Evolutionary conservation across 2,888 invertebrate species (phyloP), one percentile per base, ranked within the genome.

Genomic region (Phengaris arion): DNA sequence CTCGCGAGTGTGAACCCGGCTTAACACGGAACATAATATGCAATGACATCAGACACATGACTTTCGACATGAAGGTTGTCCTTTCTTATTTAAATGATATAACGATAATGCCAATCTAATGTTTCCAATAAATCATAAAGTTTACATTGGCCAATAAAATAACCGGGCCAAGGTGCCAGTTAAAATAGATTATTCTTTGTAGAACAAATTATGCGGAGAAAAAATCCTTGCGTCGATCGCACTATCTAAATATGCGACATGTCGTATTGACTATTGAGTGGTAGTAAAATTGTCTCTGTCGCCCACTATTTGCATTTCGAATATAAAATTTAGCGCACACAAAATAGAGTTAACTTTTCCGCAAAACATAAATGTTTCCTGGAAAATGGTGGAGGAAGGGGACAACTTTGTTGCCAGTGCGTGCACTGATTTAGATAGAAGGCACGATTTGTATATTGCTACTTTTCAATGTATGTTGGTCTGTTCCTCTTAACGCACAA

Each of bases 51-150:
- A 69, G 69, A 15, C 10, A 70, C 70, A 70, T 70, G 70, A 70
- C 70, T 64, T 64, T 54, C 72, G 72, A 54, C 12, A 35, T 9
- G 70, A 45, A 70, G 70, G 70, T 48, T 51, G 35, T 54, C 35
- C 72, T 72, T 70, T 70, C 70, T 70, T 72, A 72, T 72, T 72
- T 52, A 54, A 72, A 72, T 72, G n/a, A 48, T 48, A 51, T 22
- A 52, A 52, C 51, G n/a, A 70, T 51, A 22, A 51, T 45, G 48
- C 46, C 48, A 70, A 70, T 70, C 15, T 15, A 70, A 48, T 70
- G 51, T 15, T 52, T 72, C 51, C 72, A 72, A 72, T 72, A 72
- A 72, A 72, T 72, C 72, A 72, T 72, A 70, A 15, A 12, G 22
- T 72, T 68, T 46, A 68, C 12, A 35, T 9, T 22, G 51, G 15